Base-by-base conservation (phyloP, 92 coral and sea anemone species). In the Desmophyllum pertusum region DNA sequence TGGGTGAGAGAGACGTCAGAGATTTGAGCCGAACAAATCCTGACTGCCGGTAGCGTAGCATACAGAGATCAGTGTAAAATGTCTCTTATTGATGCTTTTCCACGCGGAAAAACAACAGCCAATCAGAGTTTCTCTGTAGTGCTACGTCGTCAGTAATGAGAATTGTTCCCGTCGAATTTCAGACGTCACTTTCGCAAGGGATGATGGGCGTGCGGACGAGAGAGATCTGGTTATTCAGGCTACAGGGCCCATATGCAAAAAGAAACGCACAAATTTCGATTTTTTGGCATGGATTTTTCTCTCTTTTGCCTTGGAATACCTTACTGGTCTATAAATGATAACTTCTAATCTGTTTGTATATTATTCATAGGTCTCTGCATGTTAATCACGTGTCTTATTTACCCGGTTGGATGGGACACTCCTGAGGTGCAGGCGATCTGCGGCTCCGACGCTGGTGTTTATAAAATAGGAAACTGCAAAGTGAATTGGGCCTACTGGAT, bases 401-500 rank as follows among this genome's bases (percentile, higher is more conserved):
- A 97, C 82, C 99, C 99, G 18, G 86, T 85, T 82, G 99, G 99
- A 57, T 97, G 98, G 95, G 89, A 81, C 77, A 89, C 93, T 8
- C 78, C 94, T 29, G 94, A 84, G 36, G 93, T 94, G 38, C 87
- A 81, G 41, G 83, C 81, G n/a, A 77, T 94, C 78, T 97, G 99
- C 85, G 96, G 98, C 55, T 83, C 64, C 48, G 80, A 86, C 65
- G 92, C 99, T 2, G 92, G 84, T 53, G 77, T 91, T 18, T 97
- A 84, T 86, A 89, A 90, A 55, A 76, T 90, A 13, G 99, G 99
- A 19, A 69, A 70, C 45, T 97, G 99, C 77, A 87, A 94, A 61
- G 92, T 97, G 25, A 87, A 91, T 70, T 97, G 99, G 99, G 98
- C 96, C 23, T 97, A 90, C 66, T 89, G 93, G 89, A 88, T 97